Evolutionary conservation across 2,113 vertebrate species (phyloP).

Genomic region (Zingel zingel): DNA sequence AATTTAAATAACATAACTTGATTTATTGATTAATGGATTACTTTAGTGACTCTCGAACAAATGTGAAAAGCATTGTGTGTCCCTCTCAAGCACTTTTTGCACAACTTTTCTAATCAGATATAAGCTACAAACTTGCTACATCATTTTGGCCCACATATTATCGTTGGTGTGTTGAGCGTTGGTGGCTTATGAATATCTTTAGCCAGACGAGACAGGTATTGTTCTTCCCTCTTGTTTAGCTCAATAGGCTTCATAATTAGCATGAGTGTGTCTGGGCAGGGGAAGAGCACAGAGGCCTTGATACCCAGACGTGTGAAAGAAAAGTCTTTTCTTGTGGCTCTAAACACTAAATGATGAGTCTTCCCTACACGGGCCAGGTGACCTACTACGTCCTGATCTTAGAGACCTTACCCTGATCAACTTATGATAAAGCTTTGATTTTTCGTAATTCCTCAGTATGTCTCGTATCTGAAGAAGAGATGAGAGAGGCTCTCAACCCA

Average conservation of each 20-base stretch:
- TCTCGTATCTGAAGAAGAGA: not conserved
- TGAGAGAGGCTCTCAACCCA: not conserved
- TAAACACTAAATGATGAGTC: constrained; percentile 53
- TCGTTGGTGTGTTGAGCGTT: not conserved
- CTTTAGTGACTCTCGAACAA: constrained; percentile 26
- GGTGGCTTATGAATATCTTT: constrained; percentile 51
- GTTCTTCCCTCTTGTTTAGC: constrained; percentile 58
- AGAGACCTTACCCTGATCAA: constrained; percentile 32
- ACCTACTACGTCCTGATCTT: constrained; percentile 25
- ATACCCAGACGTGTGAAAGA: constrained; percentile 66
- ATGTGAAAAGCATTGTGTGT: constrained; percentile 19
- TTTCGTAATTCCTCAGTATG: constrained; percentile 18
- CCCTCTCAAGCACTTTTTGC: constrained; percentile 18
- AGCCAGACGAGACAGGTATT: constrained; percentile 59
- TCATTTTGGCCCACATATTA: constrained; percentile 29
- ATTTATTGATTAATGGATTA: constrained; percentile 33
- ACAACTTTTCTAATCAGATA: constrained; percentile 62
- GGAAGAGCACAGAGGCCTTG: constrained; percentile 51
- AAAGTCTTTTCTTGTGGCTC: constrained; percentile 59
- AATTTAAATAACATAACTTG: constrained; percentile 32
- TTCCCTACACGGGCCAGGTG: constrained; percentile 1
- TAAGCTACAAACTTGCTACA: constrained; percentile 14
- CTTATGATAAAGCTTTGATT: constrained; percentile 35
- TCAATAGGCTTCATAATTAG: constrained; percentile 69
- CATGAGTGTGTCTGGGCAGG: constrained; percentile 62